Evolutionary conservation across 2,113 vertebrate genomes (phyloP).

Genomic region (Aldabrachelys gigantea): DNA sequence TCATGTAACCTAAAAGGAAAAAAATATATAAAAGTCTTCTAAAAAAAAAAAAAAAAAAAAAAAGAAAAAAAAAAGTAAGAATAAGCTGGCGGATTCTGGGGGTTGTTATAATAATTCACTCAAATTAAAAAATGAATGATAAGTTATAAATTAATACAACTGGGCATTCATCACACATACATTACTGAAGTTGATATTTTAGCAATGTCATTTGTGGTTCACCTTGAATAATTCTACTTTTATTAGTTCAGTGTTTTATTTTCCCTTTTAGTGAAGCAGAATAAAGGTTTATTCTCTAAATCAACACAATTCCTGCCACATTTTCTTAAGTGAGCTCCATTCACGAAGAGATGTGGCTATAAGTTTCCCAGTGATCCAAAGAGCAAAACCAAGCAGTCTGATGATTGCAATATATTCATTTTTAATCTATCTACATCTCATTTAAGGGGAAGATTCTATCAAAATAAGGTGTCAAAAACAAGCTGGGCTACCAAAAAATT

Average conservation of each 20-base stretch:
- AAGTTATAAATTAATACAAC: not conserved
- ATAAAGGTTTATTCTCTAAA: not conserved
- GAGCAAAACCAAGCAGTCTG: not conserved
- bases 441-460: not conserved
- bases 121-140: not conserved
- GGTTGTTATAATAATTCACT: not conserved
- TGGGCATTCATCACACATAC: not conserved
- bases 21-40: slow-evolving; percentile 17
- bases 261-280: not conserved
- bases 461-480: not conserved
- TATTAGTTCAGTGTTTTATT: not conserved
- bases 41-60: not conserved
- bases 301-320: not conserved
- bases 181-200: not conserved
- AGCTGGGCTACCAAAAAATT: not conserved
- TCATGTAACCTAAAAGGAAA: slow-evolving; percentile 42
- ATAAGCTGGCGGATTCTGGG: not conserved
- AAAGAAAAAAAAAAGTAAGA: not conserved
- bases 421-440: not conserved
- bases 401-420: not conserved
- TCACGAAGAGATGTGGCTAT: not conserved
- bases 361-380: not conserved
- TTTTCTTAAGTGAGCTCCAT: not conserved
- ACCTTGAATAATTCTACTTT: not conserved
- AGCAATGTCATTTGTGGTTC: not conserved